These are phyloP conservation scores for Alcedo quadribrachys DNA, from an alignment of 2,797 vertebrate species.

Conservation along the genomic window DNA sequence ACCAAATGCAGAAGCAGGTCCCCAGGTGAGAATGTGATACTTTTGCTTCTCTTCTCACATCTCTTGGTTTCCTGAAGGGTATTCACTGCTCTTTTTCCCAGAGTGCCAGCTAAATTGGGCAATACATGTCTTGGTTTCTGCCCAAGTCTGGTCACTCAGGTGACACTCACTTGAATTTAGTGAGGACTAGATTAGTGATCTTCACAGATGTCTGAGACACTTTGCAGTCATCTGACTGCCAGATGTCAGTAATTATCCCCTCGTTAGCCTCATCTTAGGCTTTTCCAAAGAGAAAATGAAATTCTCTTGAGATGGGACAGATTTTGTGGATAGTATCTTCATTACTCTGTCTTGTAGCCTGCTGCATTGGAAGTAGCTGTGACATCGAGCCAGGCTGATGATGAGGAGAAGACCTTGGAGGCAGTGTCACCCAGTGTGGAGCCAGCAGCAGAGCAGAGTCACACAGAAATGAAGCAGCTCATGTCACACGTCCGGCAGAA, in stretches of 20 bases:
- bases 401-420: background rate
- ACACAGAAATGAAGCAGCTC: constrained; percentile 76
- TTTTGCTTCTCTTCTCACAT: accelerated
- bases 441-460: background rate
- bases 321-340: background rate
- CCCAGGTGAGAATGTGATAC: constrained; percentile 76
- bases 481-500: constrained; percentile 89
- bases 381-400: background rate
- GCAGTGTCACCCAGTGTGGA: background rate
- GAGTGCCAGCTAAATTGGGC: background rate
- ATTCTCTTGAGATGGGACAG: background rate
- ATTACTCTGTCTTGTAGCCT: constrained; percentile 38
- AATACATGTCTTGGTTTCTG: background rate
- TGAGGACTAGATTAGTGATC: background rate
- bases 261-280: background rate
- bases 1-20: constrained; percentile 79
- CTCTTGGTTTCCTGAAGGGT: background rate
- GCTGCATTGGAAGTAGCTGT: background rate
- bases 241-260: background rate
- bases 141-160: background rate
- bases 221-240: background rate
- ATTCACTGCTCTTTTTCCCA: background rate
- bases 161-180: background rate
- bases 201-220: background rate
- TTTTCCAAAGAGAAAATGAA: background rate